Conservation (phyloP, 2,797 vertebrate genomes). For the Psittacula echo region DNA sequence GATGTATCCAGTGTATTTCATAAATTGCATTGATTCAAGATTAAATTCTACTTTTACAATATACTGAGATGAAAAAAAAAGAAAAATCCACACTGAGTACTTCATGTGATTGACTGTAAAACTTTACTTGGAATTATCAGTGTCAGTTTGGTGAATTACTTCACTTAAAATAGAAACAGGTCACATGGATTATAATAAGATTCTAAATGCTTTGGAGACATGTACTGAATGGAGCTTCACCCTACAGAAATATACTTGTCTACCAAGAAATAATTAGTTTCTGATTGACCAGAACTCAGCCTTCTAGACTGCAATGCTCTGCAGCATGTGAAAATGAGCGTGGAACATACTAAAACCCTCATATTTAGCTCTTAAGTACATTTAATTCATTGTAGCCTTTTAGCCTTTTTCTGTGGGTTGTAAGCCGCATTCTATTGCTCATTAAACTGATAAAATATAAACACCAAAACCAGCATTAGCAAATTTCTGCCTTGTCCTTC, state of each 20-base stretch:
- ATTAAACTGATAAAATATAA: not conserved
- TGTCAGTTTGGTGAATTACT: conserved; percentile 60
- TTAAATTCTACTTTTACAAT: not conserved
- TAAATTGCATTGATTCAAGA: not conserved
- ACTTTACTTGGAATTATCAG: conserved; percentile 40
- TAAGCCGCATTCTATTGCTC: not conserved
- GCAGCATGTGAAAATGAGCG: not conserved
- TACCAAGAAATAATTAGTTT: conserved; percentile 47
- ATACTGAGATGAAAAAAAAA: not conserved
- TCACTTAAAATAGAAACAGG: conserved; percentile 57
- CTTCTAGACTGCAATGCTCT: not conserved
- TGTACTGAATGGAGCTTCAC: conserved; percentile 51
- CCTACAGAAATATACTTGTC: conserved; percentile 53
- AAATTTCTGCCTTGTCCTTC: not conserved
- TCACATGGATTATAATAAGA: conserved; percentile 59
- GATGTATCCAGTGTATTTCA: not conserved
- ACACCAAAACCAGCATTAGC: not conserved
- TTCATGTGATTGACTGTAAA: conserved; percentile 31
- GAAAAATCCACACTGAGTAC: not conserved
- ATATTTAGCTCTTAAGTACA: rapidly evolving
- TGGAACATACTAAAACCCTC: not conserved
- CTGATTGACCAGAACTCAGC: not conserved
- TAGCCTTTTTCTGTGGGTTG: not conserved
- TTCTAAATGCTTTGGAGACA: conserved; percentile 54
- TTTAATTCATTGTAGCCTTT: not conserved